These are phyloP conservation scores for Pipra filicauda DNA, from an alignment of 2,113 vertebrate species.

Conservation along the genomic window DNA sequence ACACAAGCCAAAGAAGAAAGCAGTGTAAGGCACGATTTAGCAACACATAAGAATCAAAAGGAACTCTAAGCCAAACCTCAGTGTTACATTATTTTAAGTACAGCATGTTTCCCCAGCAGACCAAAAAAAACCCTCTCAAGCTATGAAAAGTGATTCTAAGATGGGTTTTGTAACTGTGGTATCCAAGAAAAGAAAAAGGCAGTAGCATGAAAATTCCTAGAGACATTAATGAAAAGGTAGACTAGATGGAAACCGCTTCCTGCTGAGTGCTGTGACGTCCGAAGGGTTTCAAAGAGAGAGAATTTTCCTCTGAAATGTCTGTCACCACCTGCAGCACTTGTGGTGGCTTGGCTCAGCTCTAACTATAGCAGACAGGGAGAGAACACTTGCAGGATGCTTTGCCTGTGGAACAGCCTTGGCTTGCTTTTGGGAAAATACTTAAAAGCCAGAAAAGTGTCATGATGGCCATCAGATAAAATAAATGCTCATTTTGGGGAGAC, in stretches of 20 bases:
- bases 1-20: neutral
- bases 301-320: conserved; percentile 45
- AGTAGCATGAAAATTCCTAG: neutral
- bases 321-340: conserved; percentile 50
- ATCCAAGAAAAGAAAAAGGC: conserved; percentile 35
- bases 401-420: neutral
- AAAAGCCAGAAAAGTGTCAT: conserved; percentile 33
- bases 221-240: conserved; percentile 48
- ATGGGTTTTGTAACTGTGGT: neutral
- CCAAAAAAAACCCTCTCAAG: neutral
- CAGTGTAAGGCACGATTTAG: neutral
- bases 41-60: conserved; percentile 10
- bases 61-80: conserved; percentile 20
- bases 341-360: conserved; percentile 4
- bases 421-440: neutral
- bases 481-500: neutral
- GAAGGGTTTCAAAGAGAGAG: neutral
- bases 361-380: neutral
- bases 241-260: conserved; percentile 15
- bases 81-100: conserved; percentile 41
- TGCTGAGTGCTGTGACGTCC: neutral
- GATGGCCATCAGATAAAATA: neutral
- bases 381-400: neutral
- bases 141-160: conserved; percentile 12
- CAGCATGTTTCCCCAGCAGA: neutral